A percentile compares a stretch with the other conserved stretches of the same genome.
These are phyloP conservation scores for Monomorium pharaonis DNA, from an alignment of 1,140 invertebrate genomes.

Conservation along the genomic window DNA sequence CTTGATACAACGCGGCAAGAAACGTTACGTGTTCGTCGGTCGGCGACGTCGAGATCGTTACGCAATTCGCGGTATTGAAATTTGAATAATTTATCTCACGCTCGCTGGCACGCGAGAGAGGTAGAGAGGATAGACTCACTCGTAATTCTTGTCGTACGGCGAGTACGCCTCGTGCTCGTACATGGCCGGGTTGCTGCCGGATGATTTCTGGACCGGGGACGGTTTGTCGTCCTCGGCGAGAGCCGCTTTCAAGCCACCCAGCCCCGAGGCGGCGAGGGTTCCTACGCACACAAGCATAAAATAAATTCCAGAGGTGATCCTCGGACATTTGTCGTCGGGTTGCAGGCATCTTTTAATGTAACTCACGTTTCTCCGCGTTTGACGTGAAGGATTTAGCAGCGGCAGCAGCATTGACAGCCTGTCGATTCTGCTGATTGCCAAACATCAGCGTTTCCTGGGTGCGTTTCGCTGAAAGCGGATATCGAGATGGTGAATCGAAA, in stretches of 20 bases:
- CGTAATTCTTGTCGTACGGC: conserved; percentile 75
- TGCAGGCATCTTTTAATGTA: background rate
- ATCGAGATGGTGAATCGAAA: background rate
- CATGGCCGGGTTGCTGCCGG: conserved; percentile 55
- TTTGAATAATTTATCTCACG: background rate
- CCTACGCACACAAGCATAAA: conserved; percentile 58
- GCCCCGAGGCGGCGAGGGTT: conserved; percentile 69
- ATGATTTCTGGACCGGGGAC: conserved; percentile 45
- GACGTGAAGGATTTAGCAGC: conserved; percentile 62
- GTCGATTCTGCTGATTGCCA: conserved; percentile 83
- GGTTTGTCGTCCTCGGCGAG: conserved; percentile 66
- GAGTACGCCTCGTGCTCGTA: conserved; percentile 69
- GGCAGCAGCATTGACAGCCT: background rate
- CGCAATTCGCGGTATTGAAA: background rate
- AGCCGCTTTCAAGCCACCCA: conserved; percentile 72
- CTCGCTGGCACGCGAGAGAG: background rate
- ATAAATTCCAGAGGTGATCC: conserved; percentile 32
- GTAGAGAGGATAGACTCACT: conserved; percentile 77
- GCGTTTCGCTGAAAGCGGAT: conserved; percentile 79
- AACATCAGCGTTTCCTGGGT: conserved; percentile 84
- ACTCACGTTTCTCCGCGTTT: conserved; percentile 78
- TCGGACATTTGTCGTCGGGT: background rate
- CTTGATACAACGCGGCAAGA: background rate
- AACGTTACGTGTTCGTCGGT: background rate
- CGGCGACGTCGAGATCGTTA: background rate